A percentile compares a stretch with the other conserved stretches of the same genome.
phyloP scores from a whole-genome alignment of 1,140 invertebrate species.

The Sarcophaga peregrina region DNA sequence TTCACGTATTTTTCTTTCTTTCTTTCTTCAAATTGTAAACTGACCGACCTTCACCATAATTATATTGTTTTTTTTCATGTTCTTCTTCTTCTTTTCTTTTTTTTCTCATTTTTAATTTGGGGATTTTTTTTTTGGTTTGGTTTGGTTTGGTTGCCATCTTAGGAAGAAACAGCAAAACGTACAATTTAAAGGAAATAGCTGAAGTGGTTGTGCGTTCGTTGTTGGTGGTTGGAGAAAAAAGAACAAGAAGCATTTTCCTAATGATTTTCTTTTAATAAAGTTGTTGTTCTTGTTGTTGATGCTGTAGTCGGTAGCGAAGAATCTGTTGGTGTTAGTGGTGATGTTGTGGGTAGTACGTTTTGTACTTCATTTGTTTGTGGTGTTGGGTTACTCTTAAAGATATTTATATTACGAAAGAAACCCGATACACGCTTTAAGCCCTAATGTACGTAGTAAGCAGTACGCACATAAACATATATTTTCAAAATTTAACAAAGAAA shows the following conservation, averaged over 20 bases:
- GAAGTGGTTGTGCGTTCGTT: no score
- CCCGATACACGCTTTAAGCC: conserved; percentile 47
- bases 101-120: no score
- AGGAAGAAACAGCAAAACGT: not conserved
- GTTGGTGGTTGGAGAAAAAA: not conserved
- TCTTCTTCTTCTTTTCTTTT: no score
- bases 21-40: not conserved
- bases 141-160: not conserved
- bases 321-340: not conserved
- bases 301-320: not conserved
- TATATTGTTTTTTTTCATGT: conserved; percentile 4
- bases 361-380: not conserved
- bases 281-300: not conserved
- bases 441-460: conserved; percentile 44
- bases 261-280: conserved; percentile 23
- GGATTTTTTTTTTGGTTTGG: no score
- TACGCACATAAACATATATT: conserved; percentile 28
- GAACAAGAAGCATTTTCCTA: not conserved
- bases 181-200: no score
- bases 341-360: not conserved
- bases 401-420: conserved; percentile 46
- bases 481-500: not conserved
- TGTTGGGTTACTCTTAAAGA: conserved; percentile 42
- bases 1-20: not conserved
- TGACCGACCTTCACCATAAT: conserved; percentile 23